A percentile compares a stretch with the other conserved stretches of the same genome.
Conservation (phyloP, 2,888 invertebrate genomes). For the Eupithecia subumbrata region DNA sequence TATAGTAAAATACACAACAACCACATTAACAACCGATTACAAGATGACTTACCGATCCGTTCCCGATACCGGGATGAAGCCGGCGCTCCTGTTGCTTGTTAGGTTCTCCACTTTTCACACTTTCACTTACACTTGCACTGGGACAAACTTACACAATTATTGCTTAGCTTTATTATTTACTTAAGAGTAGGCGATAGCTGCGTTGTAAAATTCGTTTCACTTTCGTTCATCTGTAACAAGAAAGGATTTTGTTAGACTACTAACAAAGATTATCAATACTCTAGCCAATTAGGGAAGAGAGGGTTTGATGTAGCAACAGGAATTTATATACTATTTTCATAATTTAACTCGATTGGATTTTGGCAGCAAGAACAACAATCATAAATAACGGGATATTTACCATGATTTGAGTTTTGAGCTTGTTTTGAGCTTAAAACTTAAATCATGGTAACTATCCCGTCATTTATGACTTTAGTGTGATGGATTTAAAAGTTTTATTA, state of each 20-base stretch:
- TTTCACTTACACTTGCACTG: slow-evolving; percentile 51
- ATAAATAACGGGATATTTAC: no score
- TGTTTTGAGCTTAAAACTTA: no score
- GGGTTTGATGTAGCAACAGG: neutral
- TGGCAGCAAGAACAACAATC: no score
- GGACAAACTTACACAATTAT: slow-evolving; percentile 41
- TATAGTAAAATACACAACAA: no score
- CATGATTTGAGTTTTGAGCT: no score
- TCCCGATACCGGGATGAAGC: slow-evolving; percentile 76
- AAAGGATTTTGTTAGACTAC: neutral
- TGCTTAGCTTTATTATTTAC: neutral
- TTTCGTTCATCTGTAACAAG: slow-evolving; percentile 8
- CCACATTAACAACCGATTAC: no score
- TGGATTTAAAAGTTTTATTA: no score
- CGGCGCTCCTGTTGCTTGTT: slow-evolving; percentile 66
- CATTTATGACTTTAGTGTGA: no score
- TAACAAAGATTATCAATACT: neutral
- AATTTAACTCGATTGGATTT: no score
- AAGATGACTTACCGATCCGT: slow-evolving; percentile 70
- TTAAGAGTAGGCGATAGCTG: neutral
- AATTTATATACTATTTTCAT: neutral
- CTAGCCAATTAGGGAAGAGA: neutral
- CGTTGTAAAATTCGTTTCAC: slow-evolving; percentile 23
- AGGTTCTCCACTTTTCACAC: slow-evolving; percentile 75
- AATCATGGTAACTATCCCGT: no score